phyloP scores from a whole-genome alignment of 2,888 invertebrate genomes.

The Neoascia interrupta region DNA sequence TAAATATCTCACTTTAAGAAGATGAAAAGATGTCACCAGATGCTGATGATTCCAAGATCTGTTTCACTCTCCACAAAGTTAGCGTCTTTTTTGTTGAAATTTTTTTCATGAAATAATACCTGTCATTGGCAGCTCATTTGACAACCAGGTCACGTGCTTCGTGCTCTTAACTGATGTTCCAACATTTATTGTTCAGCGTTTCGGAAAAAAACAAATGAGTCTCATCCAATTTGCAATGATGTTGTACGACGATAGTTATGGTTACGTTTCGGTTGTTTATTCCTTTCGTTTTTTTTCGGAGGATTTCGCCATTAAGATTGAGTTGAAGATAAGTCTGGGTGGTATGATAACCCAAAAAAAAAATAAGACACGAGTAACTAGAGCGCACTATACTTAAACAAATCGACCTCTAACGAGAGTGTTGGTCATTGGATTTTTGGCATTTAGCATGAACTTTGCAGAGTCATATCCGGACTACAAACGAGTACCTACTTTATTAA shows the following conservation, averaged over 20 bases:
- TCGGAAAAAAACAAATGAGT: constrained; percentile 62
- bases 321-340: constrained; percentile 63
- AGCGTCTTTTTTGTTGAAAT: not conserved
- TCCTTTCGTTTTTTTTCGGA: constrained; percentile 13
- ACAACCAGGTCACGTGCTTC: constrained; percentile 61
- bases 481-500: not conserved
- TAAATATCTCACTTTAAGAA: too few relatives aligned
- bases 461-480: constrained; percentile 24
- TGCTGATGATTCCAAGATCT: too few relatives aligned
- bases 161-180: constrained; percentile 66
- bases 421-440: constrained; percentile 7
- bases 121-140: constrained; percentile 47
- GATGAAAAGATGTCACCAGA: too few relatives aligned
- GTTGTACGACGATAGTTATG: constrained; percentile 49
- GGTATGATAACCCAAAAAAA: constrained; percentile 43
- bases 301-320: constrained; percentile 57
- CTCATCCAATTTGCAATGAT: constrained; percentile 64
- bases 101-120: constrained; percentile 35
- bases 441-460: constrained; percentile 25
- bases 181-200: constrained; percentile 66
- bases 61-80: too few relatives aligned
- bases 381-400: constrained; percentile 53
- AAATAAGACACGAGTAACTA: constrained; percentile 27
- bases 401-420: constrained; percentile 54
- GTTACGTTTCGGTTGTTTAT: not conserved